Base-by-base conservation (phyloP, 2,113 vertebrate species). In the Channa argus region DNA sequence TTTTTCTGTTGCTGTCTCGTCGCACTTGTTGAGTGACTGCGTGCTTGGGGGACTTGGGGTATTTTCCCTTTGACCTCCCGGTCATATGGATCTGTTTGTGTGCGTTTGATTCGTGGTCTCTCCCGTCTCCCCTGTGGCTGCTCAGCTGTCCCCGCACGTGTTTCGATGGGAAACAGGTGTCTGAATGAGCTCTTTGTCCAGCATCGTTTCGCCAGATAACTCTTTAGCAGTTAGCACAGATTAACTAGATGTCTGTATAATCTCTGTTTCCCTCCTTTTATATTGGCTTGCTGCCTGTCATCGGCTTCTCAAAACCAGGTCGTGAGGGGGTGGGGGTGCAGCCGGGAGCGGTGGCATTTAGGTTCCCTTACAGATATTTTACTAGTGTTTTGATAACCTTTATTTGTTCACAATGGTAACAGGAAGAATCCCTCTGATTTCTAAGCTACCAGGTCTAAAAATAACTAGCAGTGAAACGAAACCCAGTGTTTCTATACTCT, bases 131-230 rank as follows among this genome's bases (percentile, higher is more conserved):
- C 24, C 24, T 15, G 24, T 7, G 11, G 50, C 63, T 3, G 24
- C 55, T 2, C 1, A 0, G 0, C 45, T 49, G 41, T 24, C 24
- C 24, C 24, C 24, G 24, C 24, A 24, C 24, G 24, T 24, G 24
- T 24, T 24, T 24, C 24, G 56, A 52, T 15, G 73, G 61, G 66
- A 70, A 85, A 85, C 89, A 89, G 88, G 91, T 92, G 90, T 85
- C 76, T 87, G 71, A 86, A 80, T 62, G 77, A 78, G 65, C 55
- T 58, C 84, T 91, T 92, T 93, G 88, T 92, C 71, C 72, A 5
- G 3, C 61, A 63, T 4, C 36, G 24, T 64, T 4, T n/a, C 2
- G 2, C 72, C 65, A 47, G 74, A 74, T 72, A 38, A 10, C 79
- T 49, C 24, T 10, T 44, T 3, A 50, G 72, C 33, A 5, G 77